Evolutionary conservation across 2,888 invertebrate genomes (phyloP).

Genomic region (Caenorhabditis sulstoni): DNA sequence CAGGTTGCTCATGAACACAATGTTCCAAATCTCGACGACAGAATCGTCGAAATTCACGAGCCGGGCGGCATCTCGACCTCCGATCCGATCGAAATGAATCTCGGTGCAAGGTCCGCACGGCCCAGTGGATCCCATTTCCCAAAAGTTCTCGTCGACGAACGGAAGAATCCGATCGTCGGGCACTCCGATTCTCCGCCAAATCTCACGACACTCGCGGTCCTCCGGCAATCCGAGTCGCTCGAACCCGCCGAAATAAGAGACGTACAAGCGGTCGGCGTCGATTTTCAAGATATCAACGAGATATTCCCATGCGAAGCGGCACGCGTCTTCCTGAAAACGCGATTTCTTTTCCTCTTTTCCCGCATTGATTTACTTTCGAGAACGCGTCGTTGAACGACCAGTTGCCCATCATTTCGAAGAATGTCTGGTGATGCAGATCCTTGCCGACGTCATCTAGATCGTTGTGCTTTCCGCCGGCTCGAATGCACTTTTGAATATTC

Average conservation of each 20-base stretch:
- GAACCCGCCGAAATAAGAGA: slow-evolving; percentile 97
- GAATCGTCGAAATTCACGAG: slow-evolving; percentile 98
- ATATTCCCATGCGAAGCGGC: slow-evolving; percentile 97
- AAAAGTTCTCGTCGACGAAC: slow-evolving; percentile 96
- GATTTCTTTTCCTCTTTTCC: background rate
- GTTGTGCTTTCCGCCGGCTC: slow-evolving; percentile 97
- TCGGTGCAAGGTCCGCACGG: slow-evolving; percentile 99
- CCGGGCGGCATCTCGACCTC: slow-evolving; percentile 87
- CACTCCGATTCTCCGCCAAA: slow-evolving; percentile 86
- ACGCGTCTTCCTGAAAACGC: slow-evolving; percentile 88
- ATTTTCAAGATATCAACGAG: slow-evolving; percentile 87
- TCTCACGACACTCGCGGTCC: slow-evolving; percentile 91
- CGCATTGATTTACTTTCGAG: slow-evolving; percentile 87
- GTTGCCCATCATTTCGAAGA: slow-evolving; percentile 99
- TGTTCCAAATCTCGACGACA: slow-evolving; percentile 98
- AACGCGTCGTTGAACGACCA: slow-evolving; percentile 99
- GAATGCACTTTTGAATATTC: slow-evolving; percentile 98
- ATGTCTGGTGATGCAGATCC: slow-evolving; percentile 99
- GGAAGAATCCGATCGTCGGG: slow-evolving; percentile 83
- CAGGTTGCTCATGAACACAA: slow-evolving; percentile 98
- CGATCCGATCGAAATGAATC: slow-evolving; percentile 91
- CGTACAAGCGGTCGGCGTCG: slow-evolving; percentile 91
- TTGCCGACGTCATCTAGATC: slow-evolving; percentile 98
- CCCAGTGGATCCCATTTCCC: slow-evolving; percentile 99
- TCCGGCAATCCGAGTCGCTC: slow-evolving; percentile 88